These are phyloP conservation scores for Molossus molossus DNA, from an alignment of 2,797 vertebrate species.

Conservation along the genomic window DNA sequence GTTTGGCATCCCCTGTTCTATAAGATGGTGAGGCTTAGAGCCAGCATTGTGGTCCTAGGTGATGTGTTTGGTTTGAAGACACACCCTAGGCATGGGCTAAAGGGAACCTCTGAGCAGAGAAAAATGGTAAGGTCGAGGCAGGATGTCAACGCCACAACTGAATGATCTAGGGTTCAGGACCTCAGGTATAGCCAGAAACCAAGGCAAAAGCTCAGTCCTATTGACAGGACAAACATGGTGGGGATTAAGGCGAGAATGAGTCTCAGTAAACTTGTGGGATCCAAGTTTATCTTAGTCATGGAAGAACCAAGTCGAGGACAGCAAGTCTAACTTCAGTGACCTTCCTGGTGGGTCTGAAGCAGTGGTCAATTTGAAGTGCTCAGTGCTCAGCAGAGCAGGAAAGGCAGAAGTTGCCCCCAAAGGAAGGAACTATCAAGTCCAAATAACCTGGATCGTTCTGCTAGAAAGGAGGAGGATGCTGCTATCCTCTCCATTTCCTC, in stretches of 20 bases:
- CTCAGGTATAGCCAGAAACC: neutral
- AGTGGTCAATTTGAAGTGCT: neutral
- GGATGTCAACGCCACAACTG: neutral
- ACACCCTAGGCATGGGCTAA: neutral
- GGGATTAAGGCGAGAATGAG: neutral
- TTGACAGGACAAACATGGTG: neutral
- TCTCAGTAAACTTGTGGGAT: neutral
- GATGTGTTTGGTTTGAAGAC: neutral
- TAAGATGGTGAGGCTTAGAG: neutral
- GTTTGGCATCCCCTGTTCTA: neutral
- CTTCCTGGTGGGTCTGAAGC: neutral
- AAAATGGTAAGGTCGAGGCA: slow-evolving; percentile 1
- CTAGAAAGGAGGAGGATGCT: neutral
- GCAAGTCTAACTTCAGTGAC: neutral
- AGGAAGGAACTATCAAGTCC: neutral
- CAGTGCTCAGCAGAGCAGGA: neutral
- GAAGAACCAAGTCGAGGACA: neutral
- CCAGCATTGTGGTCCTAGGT: neutral
- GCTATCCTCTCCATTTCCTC: neutral
- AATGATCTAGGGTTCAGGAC: neutral
- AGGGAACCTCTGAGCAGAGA: neutral
- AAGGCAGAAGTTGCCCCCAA: neutral
- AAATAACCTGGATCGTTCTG: slow-evolving; percentile 2
- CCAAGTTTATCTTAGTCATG: neutral
- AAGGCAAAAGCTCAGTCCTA: neutral